Evolutionary conservation across 1,140 invertebrate species (phyloP), one percentile per base, ranked within the genome.

Genomic region (Brachionus rotundiformis): DNA sequence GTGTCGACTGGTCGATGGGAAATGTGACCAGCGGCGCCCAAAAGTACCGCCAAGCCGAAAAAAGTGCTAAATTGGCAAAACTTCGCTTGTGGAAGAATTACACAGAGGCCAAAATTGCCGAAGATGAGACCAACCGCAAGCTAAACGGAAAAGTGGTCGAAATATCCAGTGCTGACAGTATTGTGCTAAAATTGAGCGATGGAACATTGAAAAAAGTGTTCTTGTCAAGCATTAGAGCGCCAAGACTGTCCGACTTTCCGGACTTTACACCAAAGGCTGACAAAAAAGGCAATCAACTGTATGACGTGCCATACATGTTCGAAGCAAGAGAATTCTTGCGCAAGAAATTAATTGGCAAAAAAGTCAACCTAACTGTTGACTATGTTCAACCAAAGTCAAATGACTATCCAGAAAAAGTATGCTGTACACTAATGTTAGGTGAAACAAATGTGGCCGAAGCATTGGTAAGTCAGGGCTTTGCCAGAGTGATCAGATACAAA

Each of bases 281-380:
- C 25, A 82, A 82, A 41, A 85, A 85, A 54, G 83, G 84, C 85
- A 90, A 93, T 82, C 94, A 95, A 1, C 90, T 99, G 0, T 99
- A 98, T 86, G 96, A 99, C 85, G 94, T 98, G 85, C 96, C 96
- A 5, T 96, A 93, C 91, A 95, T 99, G 94, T 98, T 93, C 87
- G 96, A 99, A 87, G 96, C 96, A 0, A 91, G 98, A 82, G 98
- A 99, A 90, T 98, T 95, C 86, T 89, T 99, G 2, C 91, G 98
- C 31, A 98, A 98, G 85, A 95, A 96, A 87, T 89, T 98, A 0
- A 94, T 99, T 86, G 95, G 95, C 2, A 98, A 99, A 87, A 95
- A 93, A 85, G 87, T 97, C 0, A 93, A 94, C 85, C 93, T 98
- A 4, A 92, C 92, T 41, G 91, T 98, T 33, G 98, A 99, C 88